Base-by-base conservation (phyloP, 1,140 invertebrate species). In the Zaprionus taronus region DNA sequence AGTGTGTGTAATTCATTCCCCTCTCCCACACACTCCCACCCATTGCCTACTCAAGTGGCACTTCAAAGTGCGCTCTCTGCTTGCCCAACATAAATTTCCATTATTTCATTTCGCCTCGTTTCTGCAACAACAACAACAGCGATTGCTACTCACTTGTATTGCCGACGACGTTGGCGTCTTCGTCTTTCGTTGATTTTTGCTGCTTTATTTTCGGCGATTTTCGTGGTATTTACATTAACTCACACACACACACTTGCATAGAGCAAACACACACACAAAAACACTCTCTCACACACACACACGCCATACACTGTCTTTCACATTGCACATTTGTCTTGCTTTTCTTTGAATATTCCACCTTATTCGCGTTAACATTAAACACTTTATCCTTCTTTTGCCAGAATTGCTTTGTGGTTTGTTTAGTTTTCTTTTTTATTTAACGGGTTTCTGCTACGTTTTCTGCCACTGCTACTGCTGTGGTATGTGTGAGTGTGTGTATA, bases 191-290 rank as follows among this genome's bases (percentile, higher is more conserved):
- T 79, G 82, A 85, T 86, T 86, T 85, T 53, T 85, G 79, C 79
- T 76, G 82, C 68, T 85, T 86, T 85, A 82, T 85, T 86, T 84
- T 86, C 79, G 79, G 79, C 80, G 83, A 77, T 73, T 83, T 86
- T 87, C 80, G 83, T 87, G 76, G 83, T 87, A 86, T 86, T 86
- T 86, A 86, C 83, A 87, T 86, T 82, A 72, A 80, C 71, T 78
- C 67, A 71, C 65, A 72, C 24, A 51, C 67, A 31, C 57, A 55
- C 36, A 60, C n/a, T n/a, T 7, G 6, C 31, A 15, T 2, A 38
- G 4, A 15, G 36, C 36, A 38, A 4, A 38, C 62, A 53, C 47
- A 55, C 68, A 65, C 65, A 44, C 80, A 44, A 67, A 67, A 64
- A 63, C 68, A 70, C 60, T 24, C 60, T 47, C 69, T 73, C 62